Base-by-base conservation (phyloP, 1,140 invertebrate species). In the Dysdera silvatica region DNA sequence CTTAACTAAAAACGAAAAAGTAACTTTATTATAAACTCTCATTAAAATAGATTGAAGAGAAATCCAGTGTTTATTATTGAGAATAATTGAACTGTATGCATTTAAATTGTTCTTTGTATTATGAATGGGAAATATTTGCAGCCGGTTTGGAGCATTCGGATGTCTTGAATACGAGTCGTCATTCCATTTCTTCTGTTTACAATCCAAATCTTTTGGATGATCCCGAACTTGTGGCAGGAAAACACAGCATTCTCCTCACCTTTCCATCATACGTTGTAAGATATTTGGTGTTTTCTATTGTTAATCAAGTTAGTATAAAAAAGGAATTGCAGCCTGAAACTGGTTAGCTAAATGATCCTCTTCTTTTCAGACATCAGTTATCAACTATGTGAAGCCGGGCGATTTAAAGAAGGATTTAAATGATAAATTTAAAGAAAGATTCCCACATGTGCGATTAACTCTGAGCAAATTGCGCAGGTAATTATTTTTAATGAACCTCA, bases 401-500 rank as follows among this genome's bases (percentile, higher is more conserved):
- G 92, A 95, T 76, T 77, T 98, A 59, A 98, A 97, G 74, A 95
- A 93, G 76, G 93, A 97, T 79, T 79, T 97, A 0, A 98, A 98
- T 78, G 93, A 97, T 71, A 96, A 96, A 78, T 98, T 98, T 73
- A 83, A 84, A 69, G 90, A 92, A 70, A 92, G 91, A 72, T 97
- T 96, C 79, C 94, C 95, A 1, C 85, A 91, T 68, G 87, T 98
- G 64, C 87, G 95, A 72, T 79, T 98, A 0, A 96, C 92, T 2
- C 80, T 98, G 12, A 96, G 91, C 76, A 98, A 98, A 82, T 78
- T 98, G 28, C 81, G 93, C 77, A 95, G 91, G 91, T 93, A 81
- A 67, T n/a, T n/a, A n/a, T n/a, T n/a, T n/a, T n/a, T n/a, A n/a
- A n/a, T n/a, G n/a, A n/a, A n/a, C n/a, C n/a, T n/a, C n/a, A n/a